phyloP scores from a whole-genome alignment of 2,113 vertebrate species.

The Solea solea region DNA sequence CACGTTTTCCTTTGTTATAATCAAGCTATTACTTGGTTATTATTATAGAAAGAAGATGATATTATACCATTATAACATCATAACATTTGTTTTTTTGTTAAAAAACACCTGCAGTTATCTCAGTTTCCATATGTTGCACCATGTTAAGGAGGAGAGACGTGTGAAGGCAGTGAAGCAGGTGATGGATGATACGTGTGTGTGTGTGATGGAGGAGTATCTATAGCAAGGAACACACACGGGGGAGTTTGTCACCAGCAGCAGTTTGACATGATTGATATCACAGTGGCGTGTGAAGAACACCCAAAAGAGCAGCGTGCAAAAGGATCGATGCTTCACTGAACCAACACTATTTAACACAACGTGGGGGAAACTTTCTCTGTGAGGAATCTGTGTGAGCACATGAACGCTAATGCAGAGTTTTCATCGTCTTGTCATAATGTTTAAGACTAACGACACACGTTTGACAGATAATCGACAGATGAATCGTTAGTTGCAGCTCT shows the following conservation, averaged over 20 bases:
- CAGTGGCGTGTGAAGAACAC: slow-evolving; percentile 23
- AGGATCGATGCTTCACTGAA: slow-evolving; percentile 39
- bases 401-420: too few species aligned
- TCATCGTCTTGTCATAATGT: too few species aligned
- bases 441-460: too few species aligned
- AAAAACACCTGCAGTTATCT: too few species aligned
- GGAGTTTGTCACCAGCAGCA: slow-evolving; percentile 54
- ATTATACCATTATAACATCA: too few species aligned
- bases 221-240: slow-evolving; percentile 14
- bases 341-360: slow-evolving; percentile 31
- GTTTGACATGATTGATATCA: slow-evolving; percentile 58
- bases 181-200: slow-evolving; percentile 25
- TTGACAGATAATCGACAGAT: too few species aligned
- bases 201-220: slow-evolving; percentile 28
- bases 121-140: neutral
- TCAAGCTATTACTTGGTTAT: too few species aligned
- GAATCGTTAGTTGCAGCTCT: too few species aligned
- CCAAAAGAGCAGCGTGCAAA: slow-evolving; percentile 55
- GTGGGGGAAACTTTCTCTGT: slow-evolving; percentile 6
- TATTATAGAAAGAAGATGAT: too few species aligned
- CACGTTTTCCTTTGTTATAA: too few species aligned
- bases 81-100: too few species aligned
- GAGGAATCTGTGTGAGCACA: neutral
- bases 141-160: neutral
- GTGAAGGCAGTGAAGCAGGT: slow-evolving; percentile 1